Evolutionary conservation across 2,113 vertebrate species (phyloP), one percentile per base, ranked within the genome.

Genomic region (Nannospalax galili): DNA sequence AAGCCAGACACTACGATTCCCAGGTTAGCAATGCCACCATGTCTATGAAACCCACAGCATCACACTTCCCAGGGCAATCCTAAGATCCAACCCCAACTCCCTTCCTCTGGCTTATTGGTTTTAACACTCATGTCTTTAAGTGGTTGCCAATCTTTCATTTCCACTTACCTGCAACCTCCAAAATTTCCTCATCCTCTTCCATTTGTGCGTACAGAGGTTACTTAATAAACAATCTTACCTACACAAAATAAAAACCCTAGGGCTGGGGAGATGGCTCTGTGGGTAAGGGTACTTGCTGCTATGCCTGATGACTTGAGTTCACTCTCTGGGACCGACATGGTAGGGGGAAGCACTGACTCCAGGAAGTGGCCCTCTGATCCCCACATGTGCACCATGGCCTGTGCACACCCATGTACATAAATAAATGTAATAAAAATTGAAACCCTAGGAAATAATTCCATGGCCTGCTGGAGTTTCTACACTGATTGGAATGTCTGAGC

Each of bases 71-170:
- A 74, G 60, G 5, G 64, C 67, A 81, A 35, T 10, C 42, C 30
- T 1, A 17, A 65, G 58, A 56, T 72, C 70, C 42, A 45, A 89
- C 84, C 32, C 6, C 1, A 72, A 52, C n/a, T 79, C 84, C 60
- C 7, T 42, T 70, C 84, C 28, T 52, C 80, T 64, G 58, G 62
- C 79, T 82, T 70, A 62, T 10, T 5, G 8, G 72, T 19, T 88
- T 88, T 45, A 72, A 65, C 56, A 93, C 67, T n/a, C 5, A 1
- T n/a, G 58, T 26, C 73, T 77, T 88, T 60, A n/a, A 92, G 84
- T 16, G 77, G 22, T 12, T 85, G 88, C 73, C 73, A 37, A 93
- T 88, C 73, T 95, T 92, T 73, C 42, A 24, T 74, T 78, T 90
- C 19, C n/a, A n/a, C 48, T 77, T 70, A 35, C 64, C 14, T 88